phyloP scores from a whole-genome alignment of 64 coral and sea anemone species.

The Stylophora pistillata region DNA sequence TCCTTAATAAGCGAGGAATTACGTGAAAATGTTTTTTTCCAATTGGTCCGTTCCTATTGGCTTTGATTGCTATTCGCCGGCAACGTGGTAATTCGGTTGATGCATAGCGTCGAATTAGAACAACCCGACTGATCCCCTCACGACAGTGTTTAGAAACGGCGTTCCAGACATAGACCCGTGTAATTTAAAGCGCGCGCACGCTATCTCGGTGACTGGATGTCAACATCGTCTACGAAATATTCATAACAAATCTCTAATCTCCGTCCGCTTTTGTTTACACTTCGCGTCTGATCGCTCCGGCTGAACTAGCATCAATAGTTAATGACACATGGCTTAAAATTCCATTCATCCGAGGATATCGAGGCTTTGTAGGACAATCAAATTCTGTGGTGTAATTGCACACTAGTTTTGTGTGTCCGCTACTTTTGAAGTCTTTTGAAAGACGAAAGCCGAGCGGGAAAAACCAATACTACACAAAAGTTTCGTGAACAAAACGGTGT shows the following conservation, averaged over 20 bases:
- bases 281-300: slow-evolving; percentile 1
- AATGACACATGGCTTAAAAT: slow-evolving; percentile 31
- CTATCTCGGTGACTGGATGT: not conserved
- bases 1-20: slow-evolving; percentile 82
- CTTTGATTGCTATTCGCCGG: slow-evolving; percentile 1
- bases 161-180: not conserved
- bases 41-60: slow-evolving; percentile 65
- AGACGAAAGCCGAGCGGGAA: not conserved
- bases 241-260: slow-evolving; percentile 27
- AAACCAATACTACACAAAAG: not conserved
- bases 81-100: not conserved
- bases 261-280: slow-evolving; percentile 42
- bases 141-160: slow-evolving; percentile 2
- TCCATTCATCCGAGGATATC: not conserved
- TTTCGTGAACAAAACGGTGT: not conserved
- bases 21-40: slow-evolving; percentile 46
- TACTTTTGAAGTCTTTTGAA: not conserved
- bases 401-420: not conserved
- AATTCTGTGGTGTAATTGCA: not conserved
- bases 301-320: slow-evolving; percentile 32
- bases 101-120: not conserved
- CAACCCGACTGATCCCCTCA: not conserved
- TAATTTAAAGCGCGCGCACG: slow-evolving; percentile 27
- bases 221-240: slow-evolving; percentile 11
- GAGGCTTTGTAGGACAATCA: not conserved